These are phyloP conservation scores for Oscheius sp. DNA, from an alignment of 2,888 invertebrate species.

Conservation along the genomic window DNA sequence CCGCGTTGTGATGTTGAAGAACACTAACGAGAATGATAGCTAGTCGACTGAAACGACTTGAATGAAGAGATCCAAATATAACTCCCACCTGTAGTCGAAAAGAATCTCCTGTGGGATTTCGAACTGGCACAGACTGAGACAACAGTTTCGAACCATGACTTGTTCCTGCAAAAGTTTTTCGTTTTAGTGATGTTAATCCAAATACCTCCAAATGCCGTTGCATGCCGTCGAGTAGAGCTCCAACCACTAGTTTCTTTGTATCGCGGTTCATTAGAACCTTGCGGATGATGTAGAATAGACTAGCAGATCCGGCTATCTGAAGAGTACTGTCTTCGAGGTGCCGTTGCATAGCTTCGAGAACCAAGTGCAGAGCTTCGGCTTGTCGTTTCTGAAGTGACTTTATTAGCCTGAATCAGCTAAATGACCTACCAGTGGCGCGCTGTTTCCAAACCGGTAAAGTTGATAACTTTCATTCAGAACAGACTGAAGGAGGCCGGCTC, in stretches of 20 bases:
- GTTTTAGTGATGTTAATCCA: no score
- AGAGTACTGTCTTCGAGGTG: conserved; percentile 88
- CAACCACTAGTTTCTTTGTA: conserved; percentile 67
- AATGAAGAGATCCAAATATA: not conserved
- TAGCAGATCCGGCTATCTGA: conserved; percentile 80
- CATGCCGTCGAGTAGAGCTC: conserved; percentile 67
- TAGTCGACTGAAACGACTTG: conserved; percentile 58
- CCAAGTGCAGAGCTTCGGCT: conserved; percentile 76
- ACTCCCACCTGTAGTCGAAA: conserved; percentile 68
- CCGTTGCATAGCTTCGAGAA: conserved; percentile 89
- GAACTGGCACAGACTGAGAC: conserved; percentile 92
- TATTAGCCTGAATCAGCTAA: not conserved
- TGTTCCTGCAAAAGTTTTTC: conserved; percentile 47
- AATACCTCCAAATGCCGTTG: conserved; percentile 66
- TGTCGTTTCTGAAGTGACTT: conserved; percentile 51
- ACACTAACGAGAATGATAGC: conserved; percentile 70
- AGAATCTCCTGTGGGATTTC: conserved; percentile 91
- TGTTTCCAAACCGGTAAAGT: conserved; percentile 73
- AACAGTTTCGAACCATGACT: conserved; percentile 92
- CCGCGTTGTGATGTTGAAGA: conserved; percentile 76
- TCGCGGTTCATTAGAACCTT: conserved; percentile 68
- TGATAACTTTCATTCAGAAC: conserved; percentile 88
- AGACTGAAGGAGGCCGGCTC: conserved; percentile 84
- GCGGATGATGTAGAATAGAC: conserved; percentile 64
- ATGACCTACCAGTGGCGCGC: conserved; percentile 52